Conservation (phyloP, 2,113 vertebrate genomes). For the Melospiza georgiana region DNA sequence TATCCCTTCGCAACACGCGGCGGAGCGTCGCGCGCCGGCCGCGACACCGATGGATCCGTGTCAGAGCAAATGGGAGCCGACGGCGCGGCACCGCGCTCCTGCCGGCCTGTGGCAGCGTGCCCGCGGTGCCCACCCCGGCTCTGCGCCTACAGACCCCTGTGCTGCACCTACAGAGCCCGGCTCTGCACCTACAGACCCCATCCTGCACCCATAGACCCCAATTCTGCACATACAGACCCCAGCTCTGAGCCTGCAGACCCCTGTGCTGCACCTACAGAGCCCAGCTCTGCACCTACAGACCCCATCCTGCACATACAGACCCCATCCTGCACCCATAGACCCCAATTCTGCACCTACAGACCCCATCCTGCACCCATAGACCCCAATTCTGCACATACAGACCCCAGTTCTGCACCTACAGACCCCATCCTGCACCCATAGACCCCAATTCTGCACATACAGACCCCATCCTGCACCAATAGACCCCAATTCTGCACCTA, state of each 20-base stretch:
- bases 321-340: too few species aligned
- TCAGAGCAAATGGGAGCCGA: background rate
- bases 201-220: too few species aligned
- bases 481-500: too few species aligned
- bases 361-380: too few species aligned
- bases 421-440: too few species aligned
- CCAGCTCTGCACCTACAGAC: background rate
- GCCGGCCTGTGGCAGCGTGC: background rate
- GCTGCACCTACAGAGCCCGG: background rate
- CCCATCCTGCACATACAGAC: fast-evolving
- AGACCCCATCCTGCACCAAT: too few species aligned
- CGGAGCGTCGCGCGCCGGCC: background rate
- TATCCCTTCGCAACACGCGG: background rate
- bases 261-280: too few species aligned
- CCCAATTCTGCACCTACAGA: too few species aligned
- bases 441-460: too few species aligned
- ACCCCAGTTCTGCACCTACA: too few species aligned
- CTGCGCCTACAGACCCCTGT: fast-evolving
- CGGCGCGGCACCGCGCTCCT: background rate
- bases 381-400: too few species aligned
- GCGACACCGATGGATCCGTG: background rate
- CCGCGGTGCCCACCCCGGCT: background rate
- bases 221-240: background rate
- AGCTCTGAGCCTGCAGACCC: background rate
- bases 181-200: background rate